These are phyloP conservation scores for Halichoerus grypus DNA, from an alignment of 2,113 vertebrate species.

Conservation along the genomic window DNA sequence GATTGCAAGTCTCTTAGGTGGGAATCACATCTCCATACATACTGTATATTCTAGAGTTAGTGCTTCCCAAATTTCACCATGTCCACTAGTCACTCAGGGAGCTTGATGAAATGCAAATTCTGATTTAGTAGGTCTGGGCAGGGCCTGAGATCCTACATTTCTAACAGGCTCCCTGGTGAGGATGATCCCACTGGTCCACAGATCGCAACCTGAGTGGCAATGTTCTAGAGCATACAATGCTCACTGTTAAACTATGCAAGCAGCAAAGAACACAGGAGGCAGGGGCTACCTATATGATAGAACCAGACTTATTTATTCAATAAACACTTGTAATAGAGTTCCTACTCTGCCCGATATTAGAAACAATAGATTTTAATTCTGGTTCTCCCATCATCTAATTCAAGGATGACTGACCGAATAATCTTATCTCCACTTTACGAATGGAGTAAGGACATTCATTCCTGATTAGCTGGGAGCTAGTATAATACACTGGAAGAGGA, in stretches of 20 bases:
- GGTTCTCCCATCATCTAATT: background rate
- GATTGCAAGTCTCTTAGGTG: background rate
- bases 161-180: background rate
- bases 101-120: background rate
- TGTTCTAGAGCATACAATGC: background rate
- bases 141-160: background rate
- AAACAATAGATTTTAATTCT: background rate
- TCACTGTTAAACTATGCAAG: background rate
- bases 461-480: background rate
- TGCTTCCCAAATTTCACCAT: background rate
- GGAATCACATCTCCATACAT: background rate
- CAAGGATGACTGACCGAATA: background rate
- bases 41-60: background rate
- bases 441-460: background rate
- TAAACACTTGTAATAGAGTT: background rate
- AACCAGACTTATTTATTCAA: background rate
- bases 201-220: background rate
- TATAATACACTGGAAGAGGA: background rate
- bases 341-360: background rate
- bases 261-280: background rate
- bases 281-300: background rate
- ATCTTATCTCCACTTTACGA: background rate
- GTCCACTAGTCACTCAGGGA: background rate
- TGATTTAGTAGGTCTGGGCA: background rate
- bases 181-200: too few species aligned